phyloP scores from a whole-genome alignment of 2,888 invertebrate genomes.

The Steromphala cineraria region DNA sequence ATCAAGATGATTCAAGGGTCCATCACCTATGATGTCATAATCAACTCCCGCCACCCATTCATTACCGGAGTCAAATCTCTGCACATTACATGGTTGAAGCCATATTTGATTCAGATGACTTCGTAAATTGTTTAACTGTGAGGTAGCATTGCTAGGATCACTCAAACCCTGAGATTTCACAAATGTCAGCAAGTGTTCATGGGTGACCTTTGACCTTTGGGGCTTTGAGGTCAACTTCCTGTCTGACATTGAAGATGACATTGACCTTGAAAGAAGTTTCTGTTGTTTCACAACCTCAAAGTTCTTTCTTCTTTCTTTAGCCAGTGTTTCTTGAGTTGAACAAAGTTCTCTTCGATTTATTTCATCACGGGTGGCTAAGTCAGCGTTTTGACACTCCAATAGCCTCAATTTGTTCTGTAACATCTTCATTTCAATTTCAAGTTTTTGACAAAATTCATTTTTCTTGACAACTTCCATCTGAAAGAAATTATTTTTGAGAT shows the following conservation, averaged over 20 bases:
- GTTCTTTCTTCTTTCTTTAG: not conserved
- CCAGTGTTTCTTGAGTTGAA: not conserved
- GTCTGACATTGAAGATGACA: not conserved
- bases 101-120: not conserved
- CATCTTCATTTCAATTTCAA: slow-evolving; percentile 33
- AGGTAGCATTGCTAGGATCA: not conserved
- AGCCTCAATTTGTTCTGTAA: slow-evolving; percentile 19
- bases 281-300: slow-evolving; percentile 1
- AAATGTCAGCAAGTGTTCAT: not conserved
- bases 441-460: slow-evolving; percentile 36
- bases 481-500: no score
- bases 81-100: not conserved
- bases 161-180: not conserved
- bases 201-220: not conserved
- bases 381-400: slow-evolving; percentile 20
- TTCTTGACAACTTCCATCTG: slow-evolving; percentile 49
- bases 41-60: slow-evolving; percentile 56
- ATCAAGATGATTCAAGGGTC: slow-evolving; percentile 39
- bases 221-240: not conserved
- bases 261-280: not conserved
- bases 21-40: slow-evolving; percentile 47
- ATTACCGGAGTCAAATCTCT: slow-evolving; percentile 36
- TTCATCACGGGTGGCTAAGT: not conserved
- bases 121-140: not conserved
- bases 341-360: not conserved